Evolutionary conservation across 2,797 vertebrate genomes (phyloP), one percentile per base, ranked within the genome.

Genomic region (Natrix natrix): DNA sequence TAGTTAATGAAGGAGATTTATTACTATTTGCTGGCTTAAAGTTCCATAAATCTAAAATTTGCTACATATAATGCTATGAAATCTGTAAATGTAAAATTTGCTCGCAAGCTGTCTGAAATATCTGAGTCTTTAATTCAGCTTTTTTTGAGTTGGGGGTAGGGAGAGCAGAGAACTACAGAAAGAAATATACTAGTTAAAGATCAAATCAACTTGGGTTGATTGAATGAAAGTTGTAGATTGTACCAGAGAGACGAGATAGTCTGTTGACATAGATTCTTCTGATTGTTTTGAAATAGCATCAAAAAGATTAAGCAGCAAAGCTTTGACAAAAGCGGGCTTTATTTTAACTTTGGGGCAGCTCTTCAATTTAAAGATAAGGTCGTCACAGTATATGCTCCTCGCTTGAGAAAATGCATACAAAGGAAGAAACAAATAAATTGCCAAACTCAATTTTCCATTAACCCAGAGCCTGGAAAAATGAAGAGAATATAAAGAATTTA

Each of bases 291-390:
- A 66, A 52, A 16, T 69, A 54, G 22, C 56, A n/a, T 54, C 78
- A 88, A 89, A 83, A 92, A 92, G 87, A 83, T 92, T 89, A 92
- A 83, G 16, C 66, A 54, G 56, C 4, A 24, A 83, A 22, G 28
- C 56, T 60, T 54, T 78, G n/a, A 92, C 63, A 48, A 89, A 78
- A 89, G 56, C 2, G 56, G 4, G 22, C 32, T 89, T 89, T 56
- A 52, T 87, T 86, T 88, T 69, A 69, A 87, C n/a, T 66, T 66
- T 57, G 54, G 32, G 37, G 43, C 8, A 56, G 26, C 43, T 24
- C 48, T 43, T 74, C 16, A 55, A 55, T 87, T 87, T 66, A 63
- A 87, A 92, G 52, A 92, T 74, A 37, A 37, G 37, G 1, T 24
- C 13, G 2, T 78, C 87, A 59, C 16, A 78, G 66, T 89, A 43